phyloP scores from a whole-genome alignment of 2,113 vertebrate species.

The Campylorhamphus procurvoides region DNA sequence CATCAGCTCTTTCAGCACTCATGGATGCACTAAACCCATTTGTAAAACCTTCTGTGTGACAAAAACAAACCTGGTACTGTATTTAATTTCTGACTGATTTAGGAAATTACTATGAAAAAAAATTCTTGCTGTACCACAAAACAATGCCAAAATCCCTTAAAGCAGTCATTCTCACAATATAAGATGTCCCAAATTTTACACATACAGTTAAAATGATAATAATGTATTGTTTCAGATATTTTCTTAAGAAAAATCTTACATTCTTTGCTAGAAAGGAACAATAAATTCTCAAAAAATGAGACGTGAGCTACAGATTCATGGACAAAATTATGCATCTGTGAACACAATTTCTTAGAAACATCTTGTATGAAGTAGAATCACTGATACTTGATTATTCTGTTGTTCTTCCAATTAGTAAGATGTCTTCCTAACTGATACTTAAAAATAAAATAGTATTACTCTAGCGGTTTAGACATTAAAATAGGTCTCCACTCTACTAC shows the following conservation, averaged over 20 bases:
- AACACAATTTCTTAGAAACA: not conserved
- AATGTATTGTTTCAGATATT: not conserved
- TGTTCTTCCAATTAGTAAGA: not conserved
- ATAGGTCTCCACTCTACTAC: not conserved
- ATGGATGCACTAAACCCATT: not conserved
- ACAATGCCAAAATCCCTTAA: not conserved
- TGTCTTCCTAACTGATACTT: not conserved
- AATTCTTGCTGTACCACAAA: not conserved
- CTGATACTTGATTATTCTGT: not conserved
- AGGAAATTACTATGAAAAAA: not conserved
- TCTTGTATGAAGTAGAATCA: not conserved
- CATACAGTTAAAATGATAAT: rapidly evolving
- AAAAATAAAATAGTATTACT: not conserved
- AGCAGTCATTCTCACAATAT: not conserved
- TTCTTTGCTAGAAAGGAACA: not conserved
- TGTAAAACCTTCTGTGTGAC: not conserved
- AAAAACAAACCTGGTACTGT: not conserved
- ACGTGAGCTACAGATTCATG: not conserved
- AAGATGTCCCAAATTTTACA: not conserved
- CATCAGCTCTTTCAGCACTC: not conserved
- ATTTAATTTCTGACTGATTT: not conserved
- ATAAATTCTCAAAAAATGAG: not conserved
- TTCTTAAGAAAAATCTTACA: not conserved
- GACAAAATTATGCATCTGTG: not conserved
- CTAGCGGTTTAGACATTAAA: not conserved